A percentile compares a stretch with the other conserved stretches of the same genome.
Conservation (phyloP, 2,113 vertebrate genomes). For the Paraplagusia blochii region DNA sequence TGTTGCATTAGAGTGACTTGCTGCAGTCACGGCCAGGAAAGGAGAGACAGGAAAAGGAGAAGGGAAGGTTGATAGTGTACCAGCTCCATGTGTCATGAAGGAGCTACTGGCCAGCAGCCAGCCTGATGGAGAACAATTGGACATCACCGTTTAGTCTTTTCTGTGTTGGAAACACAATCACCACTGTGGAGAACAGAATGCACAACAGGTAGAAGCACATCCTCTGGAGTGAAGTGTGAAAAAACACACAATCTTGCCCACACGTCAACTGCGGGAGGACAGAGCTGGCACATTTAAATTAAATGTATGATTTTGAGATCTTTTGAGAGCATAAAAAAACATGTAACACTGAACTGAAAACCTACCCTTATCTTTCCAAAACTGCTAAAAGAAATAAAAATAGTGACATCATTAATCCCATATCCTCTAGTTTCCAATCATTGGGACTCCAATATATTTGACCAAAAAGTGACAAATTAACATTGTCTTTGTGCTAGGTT, state of each 20-base stretch:
- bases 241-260: constrained; percentile 20
- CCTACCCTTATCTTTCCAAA: too few species aligned
- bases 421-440: too few species aligned
- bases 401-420: too few species aligned
- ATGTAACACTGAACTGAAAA: too few species aligned
- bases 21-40: constrained; percentile 78
- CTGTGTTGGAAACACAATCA: constrained; percentile 77
- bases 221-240: constrained; percentile 52
- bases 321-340: too few species aligned
- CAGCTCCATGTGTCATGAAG: constrained; percentile 73
- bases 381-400: too few species aligned
- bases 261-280: too few species aligned
- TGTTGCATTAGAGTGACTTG: constrained; percentile 79
- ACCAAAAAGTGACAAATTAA: too few species aligned
- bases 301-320: too few species aligned
- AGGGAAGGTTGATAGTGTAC: constrained; percentile 71
- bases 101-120: constrained; percentile 73
- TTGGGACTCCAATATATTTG: too few species aligned
- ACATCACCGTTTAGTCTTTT: constrained; percentile 63
- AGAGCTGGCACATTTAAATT: too few species aligned
- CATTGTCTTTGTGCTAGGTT: too few species aligned
- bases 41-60: constrained; percentile 78
- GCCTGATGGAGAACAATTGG: constrained; percentile 74
- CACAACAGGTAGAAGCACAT: constrained; percentile 71
- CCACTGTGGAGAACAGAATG: constrained; percentile 69